These are phyloP conservation scores for Epinephelus lanceolatus DNA, from an alignment of 2,113 vertebrate genomes.

Conservation along the genomic window DNA sequence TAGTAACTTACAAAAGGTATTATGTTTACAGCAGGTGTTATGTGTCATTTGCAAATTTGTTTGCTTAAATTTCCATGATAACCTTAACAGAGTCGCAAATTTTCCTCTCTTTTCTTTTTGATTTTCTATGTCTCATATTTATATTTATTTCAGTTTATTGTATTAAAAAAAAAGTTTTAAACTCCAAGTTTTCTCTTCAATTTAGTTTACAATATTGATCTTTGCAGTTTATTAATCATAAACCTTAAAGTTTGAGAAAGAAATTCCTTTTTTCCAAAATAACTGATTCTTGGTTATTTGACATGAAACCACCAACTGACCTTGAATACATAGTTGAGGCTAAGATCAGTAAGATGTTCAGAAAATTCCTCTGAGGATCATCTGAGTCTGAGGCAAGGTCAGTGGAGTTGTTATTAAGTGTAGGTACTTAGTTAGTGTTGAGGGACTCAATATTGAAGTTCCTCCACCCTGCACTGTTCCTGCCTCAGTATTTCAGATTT, in stretches of 20 bases:
- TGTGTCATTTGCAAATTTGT: too few species aligned
- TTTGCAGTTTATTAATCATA: neutral
- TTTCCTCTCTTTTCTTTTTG: neutral
- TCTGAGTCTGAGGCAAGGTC: neutral
- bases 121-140: neutral
- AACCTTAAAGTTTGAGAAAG: neutral
- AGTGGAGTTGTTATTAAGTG: neutral
- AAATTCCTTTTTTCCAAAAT: neutral
- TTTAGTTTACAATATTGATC: neutral
- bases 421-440: neutral
- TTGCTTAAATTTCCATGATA: too few species aligned
- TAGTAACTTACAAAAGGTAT: too few species aligned
- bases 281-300: neutral
- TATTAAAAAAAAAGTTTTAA: neutral
- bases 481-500: conserved; percentile 11
- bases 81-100: too few species aligned
- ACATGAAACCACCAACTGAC: neutral
- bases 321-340: neutral
- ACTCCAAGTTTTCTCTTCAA: neutral
- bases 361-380: neutral
- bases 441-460: conserved; percentile 8
- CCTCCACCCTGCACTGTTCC: neutral
- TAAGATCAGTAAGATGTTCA: conserved; percentile 1
- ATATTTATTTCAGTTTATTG: neutral
- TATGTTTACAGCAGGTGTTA: too few species aligned